phyloP scores from a whole-genome alignment of 1,140 invertebrate species.

The Caligus rogercresseyi region DNA sequence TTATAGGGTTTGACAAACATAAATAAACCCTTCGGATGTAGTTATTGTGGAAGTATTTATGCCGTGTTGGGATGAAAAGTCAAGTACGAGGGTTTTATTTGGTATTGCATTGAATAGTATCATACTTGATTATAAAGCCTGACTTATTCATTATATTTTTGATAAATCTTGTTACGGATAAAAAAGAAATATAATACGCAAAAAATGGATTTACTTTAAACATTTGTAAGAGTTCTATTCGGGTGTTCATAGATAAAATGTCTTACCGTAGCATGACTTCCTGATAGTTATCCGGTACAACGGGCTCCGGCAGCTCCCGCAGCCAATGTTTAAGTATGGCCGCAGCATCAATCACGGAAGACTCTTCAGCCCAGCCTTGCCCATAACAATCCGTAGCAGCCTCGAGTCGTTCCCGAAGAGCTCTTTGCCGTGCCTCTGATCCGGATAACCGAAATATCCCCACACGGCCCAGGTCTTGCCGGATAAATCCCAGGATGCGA shows the following conservation, averaged over 20 bases:
- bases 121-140: too few species aligned
- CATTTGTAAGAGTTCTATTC: too few species aligned
- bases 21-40: too few species aligned
- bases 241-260: background rate
- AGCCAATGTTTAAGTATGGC: slow-evolving; percentile 17
- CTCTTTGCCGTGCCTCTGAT: background rate
- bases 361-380: background rate
- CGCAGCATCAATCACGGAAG: slow-evolving; percentile 9
- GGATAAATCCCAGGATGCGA: background rate
- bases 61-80: too few species aligned
- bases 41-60: too few species aligned
- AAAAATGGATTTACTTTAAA: too few species aligned
- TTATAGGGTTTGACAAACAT: too few species aligned
- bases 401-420: background rate
- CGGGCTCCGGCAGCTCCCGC: slow-evolving; percentile 15
- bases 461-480: background rate
- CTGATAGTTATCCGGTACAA: slow-evolving; percentile 3
- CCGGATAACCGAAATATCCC: slow-evolving; percentile 12
- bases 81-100: too few species aligned
- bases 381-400: background rate
- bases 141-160: too few species aligned
- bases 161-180: too few species aligned
- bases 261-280: background rate
- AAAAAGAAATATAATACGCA: background rate
- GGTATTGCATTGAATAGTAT: too few species aligned